These are phyloP conservation scores for Rhombomys opimus DNA, from an alignment of 2,113 vertebrate species.

Conservation along the genomic window DNA sequence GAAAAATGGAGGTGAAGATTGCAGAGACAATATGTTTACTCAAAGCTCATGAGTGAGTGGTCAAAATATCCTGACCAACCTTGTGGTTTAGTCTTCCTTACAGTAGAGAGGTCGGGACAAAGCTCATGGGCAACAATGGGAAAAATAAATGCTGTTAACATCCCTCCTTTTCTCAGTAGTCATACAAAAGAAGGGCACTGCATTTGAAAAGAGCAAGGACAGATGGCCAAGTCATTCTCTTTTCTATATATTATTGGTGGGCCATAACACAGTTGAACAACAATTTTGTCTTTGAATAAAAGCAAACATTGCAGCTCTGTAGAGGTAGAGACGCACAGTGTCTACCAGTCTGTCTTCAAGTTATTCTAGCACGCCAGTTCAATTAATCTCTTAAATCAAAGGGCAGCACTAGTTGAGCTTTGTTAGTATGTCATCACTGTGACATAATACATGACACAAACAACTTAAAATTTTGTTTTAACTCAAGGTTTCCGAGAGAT, in stretches of 20 bases:
- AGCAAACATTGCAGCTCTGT: constrained; percentile 74
- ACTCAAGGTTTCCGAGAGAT: neutral
- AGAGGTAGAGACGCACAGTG: constrained; percentile 65
- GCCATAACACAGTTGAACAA: constrained; percentile 77
- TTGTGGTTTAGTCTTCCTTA: constrained; percentile 75
- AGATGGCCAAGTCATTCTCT: constrained; percentile 40
- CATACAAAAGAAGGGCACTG: constrained; percentile 71
- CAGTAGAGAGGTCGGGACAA: constrained; percentile 69
- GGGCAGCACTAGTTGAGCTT: constrained; percentile 69
- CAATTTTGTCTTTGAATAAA: constrained; percentile 79
- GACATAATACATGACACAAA: neutral
- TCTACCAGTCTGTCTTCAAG: constrained; percentile 65
- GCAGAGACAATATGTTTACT: constrained; percentile 76
- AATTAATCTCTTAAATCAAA: constrained; percentile 77
- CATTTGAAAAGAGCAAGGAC: constrained; percentile 64
- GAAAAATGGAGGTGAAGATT: neutral
- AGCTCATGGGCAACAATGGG: constrained; percentile 64
- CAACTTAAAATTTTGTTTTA: neutral
- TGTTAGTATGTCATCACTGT: neutral
- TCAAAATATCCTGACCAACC: constrained; percentile 65
- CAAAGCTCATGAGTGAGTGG: constrained; percentile 45
- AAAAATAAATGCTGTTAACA: constrained; percentile 71
- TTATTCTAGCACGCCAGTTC: constrained; percentile 49
- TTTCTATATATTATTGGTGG: constrained; percentile 71
- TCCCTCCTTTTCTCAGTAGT: constrained; percentile 62